These are phyloP conservation scores for Allophyes oxyacanthae DNA, from an alignment of 2,888 invertebrate species.

Conservation along the genomic window DNA sequence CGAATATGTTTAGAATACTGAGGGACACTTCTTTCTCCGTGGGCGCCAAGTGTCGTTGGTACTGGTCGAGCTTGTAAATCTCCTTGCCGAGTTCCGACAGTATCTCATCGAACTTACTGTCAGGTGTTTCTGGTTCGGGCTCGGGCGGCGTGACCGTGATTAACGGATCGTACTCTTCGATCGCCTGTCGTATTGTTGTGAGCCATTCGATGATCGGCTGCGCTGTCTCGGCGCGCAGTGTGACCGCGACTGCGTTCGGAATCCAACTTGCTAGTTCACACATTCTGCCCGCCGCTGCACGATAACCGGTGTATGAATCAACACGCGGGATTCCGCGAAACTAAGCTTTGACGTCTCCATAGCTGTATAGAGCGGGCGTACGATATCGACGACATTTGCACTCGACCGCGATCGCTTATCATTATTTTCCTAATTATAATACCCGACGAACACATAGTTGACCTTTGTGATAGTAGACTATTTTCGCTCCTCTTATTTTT, in stretches of 20 bases:
- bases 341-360: constrained; percentile 72
- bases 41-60: constrained; percentile 76
- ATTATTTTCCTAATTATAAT: constrained; percentile 77
- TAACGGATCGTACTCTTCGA: constrained; percentile 84
- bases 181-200: constrained; percentile 73
- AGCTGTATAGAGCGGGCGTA: constrained; percentile 56
- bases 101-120: constrained; percentile 85
- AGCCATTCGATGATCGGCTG: constrained; percentile 84
- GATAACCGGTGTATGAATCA: constrained; percentile 88
- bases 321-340: constrained; percentile 82
- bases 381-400: constrained; percentile 83
- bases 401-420: constrained; percentile 84
- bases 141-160: constrained; percentile 69
- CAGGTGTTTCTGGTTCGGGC: constrained; percentile 60
- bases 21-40: constrained; percentile 75
- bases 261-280: constrained; percentile 87
- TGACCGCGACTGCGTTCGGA: constrained; percentile 84
- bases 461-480: constrained; percentile 68
- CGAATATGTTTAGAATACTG: constrained; percentile 85
- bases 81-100: constrained; percentile 85
- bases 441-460: constrained; percentile 70
- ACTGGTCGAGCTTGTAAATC: constrained; percentile 84
- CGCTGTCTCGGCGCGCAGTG: constrained; percentile 79
- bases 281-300: constrained; percentile 73
- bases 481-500: constrained; percentile 38